Conservation (phyloP, 1,140 invertebrate genomes). For the Ganaspis sp. region DNA sequence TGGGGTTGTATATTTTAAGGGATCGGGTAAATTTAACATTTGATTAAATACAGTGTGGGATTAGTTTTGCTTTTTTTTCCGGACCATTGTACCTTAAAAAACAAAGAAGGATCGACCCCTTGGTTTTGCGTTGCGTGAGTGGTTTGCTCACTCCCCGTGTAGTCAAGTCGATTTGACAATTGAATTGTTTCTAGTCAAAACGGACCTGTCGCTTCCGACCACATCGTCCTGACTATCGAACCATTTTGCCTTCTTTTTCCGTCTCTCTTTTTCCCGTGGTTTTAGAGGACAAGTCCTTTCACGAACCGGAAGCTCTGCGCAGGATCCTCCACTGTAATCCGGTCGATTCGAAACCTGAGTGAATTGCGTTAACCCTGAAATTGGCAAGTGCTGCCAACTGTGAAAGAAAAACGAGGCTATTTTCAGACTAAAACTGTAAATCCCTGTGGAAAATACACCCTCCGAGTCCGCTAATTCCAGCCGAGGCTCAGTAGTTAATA, state of each 20-base stretch:
- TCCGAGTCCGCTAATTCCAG: neutral
- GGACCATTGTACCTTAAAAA: neutral
- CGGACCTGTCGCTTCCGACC: neutral
- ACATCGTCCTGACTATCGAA: constrained; percentile 11
- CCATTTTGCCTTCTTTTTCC: constrained; percentile 1
- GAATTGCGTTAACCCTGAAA: constrained; percentile 30
- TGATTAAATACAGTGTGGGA: neutral
- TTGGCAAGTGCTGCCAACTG: constrained; percentile 29
- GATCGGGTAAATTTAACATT: neutral
- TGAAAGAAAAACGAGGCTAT: constrained; percentile 27
- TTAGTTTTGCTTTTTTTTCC: neutral
- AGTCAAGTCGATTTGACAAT: neutral
- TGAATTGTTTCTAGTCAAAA: constrained; percentile 1
- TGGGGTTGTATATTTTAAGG: no score
- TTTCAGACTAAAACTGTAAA: constrained; percentile 28
- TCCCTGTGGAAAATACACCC: neutral
- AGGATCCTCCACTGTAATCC: constrained; percentile 24
- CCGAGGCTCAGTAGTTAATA: neutral
- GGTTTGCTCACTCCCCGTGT: neutral
- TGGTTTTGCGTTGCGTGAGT: neutral
- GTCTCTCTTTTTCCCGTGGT: neutral
- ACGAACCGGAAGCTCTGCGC: neutral
- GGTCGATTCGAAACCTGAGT: constrained; percentile 28
- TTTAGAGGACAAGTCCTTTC: neutral
- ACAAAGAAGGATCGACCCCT: neutral